Base-by-base conservation (phyloP, 2,113 vertebrate species). In the Salvator merianae region DNA sequence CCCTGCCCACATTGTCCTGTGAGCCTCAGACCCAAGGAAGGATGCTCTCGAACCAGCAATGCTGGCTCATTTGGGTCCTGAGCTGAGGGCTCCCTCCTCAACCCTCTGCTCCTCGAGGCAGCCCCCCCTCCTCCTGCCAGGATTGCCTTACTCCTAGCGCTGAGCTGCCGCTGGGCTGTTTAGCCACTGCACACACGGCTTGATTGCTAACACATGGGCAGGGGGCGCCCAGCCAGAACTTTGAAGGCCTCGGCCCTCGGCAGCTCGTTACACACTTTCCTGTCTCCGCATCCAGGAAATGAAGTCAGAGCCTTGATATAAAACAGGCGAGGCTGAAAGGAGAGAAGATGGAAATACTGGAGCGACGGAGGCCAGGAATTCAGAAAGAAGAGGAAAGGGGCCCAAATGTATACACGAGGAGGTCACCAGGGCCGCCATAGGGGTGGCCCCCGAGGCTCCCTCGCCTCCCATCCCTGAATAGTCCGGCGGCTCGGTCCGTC, bases 291-390 rank as follows among this genome's bases (percentile, higher is more conserved):
- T 90, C 92, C 95, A 95, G 95, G 95, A 96, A 96, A 95, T 96
- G 96, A 96, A 96, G 94, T 96, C 95, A 96, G 95, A 94, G 93
- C 87, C 77, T 92, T 95, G 94, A 95, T 95, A 94, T 94, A 94
- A 90, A 93, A 81, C 93, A 93, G 93, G 90, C 92, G 92, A 90
- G 70, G 75, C 62, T 91, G 93, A 91, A 94, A 95, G 78, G 82
- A 43, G 91, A 94, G 93, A 90, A 84, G 92, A 87, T 94, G 91
- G 84, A 92, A 86, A 72, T 84, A 22, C 80, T 66, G 14, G 77
- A 88, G 84, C 47, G 88, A 10, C 68, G 73, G 10, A 79, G 82
- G 9, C 63, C 63, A 86, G 84, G 80, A 77, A 40, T n/a, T 34
- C 24, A 34, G 12, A 10, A 12, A 7, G 53, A 16, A 55, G 14